These are phyloP conservation scores for Dendrolimus punctatus DNA, from an alignment of 1,140 invertebrate genomes.

Conservation along the genomic window DNA sequence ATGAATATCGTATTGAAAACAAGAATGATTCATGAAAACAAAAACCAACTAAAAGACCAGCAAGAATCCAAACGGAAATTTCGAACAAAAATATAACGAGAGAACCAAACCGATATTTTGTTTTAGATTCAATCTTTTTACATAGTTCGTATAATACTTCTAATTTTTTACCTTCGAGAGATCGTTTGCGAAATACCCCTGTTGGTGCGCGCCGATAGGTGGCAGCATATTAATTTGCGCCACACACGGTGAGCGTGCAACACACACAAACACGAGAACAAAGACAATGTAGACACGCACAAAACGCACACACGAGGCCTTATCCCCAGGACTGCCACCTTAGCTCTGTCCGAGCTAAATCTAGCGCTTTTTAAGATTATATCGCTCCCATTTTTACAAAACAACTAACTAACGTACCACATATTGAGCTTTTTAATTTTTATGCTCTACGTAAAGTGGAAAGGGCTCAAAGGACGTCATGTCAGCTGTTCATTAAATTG, in stretches of 20 bases:
- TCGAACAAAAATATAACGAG: conserved; percentile 34
- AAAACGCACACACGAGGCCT: conserved; percentile 64
- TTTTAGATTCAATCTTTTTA: conserved; percentile 36
- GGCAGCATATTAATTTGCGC: conserved; percentile 62
- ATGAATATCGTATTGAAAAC: conserved; percentile 42
- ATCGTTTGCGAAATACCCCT: conserved; percentile 95
- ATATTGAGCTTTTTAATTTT: too few species aligned
- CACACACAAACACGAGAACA: conserved; percentile 73
- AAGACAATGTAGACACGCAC: conserved; percentile 71
- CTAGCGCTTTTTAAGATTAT: too few species aligned
- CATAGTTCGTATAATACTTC: conserved; percentile 56
- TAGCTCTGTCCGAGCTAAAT: too few species aligned
- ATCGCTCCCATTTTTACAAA: too few species aligned
- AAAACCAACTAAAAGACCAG: conserved; percentile 21
- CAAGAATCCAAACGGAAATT: conserved; percentile 17
- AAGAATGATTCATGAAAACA: conserved; percentile 37
- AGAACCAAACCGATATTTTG: conserved; percentile 53
- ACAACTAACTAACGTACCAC: too few species aligned
- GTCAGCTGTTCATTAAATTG: too few species aligned
- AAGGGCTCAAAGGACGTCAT: too few species aligned
- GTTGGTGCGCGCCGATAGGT: conserved; percentile 64
- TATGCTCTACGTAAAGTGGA: too few species aligned
- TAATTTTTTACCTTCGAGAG: conserved; percentile 86
- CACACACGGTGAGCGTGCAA: conserved; percentile 72
- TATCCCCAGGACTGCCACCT: conserved; percentile 17